A percentile compares a stretch with the other conserved stretches of the same genome.
phyloP scores from a whole-genome alignment of 2,888 invertebrate species.

The Acanthosoma haemorrhoidale region DNA sequence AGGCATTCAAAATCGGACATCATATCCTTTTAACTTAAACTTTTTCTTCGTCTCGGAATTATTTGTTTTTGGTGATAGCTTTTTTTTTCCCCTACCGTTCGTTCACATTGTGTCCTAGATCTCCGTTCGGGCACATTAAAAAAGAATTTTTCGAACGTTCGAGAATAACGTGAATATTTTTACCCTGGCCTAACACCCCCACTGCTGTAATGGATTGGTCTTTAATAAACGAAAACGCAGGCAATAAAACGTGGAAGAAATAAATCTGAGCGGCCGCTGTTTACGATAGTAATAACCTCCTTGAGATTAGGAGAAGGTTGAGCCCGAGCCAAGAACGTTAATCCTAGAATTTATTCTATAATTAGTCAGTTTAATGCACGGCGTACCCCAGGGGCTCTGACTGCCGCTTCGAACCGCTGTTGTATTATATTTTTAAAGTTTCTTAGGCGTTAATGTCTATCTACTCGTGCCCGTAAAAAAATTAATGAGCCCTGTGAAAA shows the following conservation, averaged over 20 bases:
- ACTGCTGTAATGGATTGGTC: slow-evolving; percentile 23
- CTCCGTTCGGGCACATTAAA: background rate
- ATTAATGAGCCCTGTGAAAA: no score
- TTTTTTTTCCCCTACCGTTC: background rate
- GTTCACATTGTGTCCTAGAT: slow-evolving; percentile 1
- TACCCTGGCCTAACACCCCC: background rate
- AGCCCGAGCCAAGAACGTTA: slow-evolving; percentile 25
- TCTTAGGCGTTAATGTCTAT: background rate
- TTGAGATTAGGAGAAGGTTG: slow-evolving; percentile 20
- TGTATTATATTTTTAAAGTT: slow-evolving; percentile 12
- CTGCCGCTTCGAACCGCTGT: background rate
- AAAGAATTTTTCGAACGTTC: slow-evolving; percentile 4
- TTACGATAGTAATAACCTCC: slow-evolving; percentile 28
- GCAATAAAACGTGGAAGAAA: slow-evolving; percentile 24
- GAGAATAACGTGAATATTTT: slow-evolving; percentile 1
- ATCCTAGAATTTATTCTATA: slow-evolving; percentile 24
- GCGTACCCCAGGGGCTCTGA: background rate
- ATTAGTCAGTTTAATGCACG: slow-evolving; percentile 27
- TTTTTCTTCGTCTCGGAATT: background rate
- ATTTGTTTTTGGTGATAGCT: background rate
- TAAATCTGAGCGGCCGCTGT: slow-evolving; percentile 19
- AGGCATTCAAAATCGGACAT: background rate
- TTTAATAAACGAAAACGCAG: slow-evolving; percentile 29
- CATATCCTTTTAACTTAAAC: background rate
- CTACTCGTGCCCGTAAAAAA: background rate